Evolutionary conservation across 2,113 vertebrate species (phyloP).

Genomic region (Prionailurus viverrinus): DNA sequence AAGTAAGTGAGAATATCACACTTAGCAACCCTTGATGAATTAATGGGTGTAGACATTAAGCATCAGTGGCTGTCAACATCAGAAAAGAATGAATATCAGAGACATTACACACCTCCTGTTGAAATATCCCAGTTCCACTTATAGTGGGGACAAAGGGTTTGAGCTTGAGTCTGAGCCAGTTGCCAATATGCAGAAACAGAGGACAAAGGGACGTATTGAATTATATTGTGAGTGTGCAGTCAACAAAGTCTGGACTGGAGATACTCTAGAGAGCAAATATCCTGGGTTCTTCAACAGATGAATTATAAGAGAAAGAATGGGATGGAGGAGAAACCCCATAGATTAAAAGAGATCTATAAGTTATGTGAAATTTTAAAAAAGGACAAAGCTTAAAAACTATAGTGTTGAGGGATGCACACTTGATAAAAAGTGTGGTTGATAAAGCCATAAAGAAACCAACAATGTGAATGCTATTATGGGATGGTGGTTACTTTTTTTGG

Average conservation of each 20-base stretch:
- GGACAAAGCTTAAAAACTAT: not conserved
- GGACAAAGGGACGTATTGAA: not conserved
- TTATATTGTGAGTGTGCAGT: accelerated
- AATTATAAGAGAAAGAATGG: not conserved
- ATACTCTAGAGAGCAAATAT: no score
- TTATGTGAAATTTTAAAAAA: not conserved
- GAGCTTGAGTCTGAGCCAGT: not conserved
- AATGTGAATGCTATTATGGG: not conserved
- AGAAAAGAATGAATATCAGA: not conserved
- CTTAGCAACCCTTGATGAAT: not conserved
- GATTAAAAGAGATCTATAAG: not conserved
- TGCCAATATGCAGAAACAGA: not conserved
- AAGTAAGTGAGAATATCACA: not conserved
- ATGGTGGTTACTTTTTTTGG: not conserved
- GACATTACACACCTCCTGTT: not conserved
- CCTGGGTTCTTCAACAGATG: not conserved
- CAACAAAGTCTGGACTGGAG: not conserved
- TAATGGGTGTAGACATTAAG: not conserved
- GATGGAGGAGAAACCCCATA: not conserved
- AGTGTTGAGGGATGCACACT: not conserved
- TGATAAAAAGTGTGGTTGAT: not conserved
- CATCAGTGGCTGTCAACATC: not conserved
- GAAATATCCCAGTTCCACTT: not conserved
- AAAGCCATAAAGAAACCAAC: not conserved
- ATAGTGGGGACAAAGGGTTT: not conserved